Evolutionary conservation across 2,888 invertebrate genomes (phyloP).

Genomic region (Cerastis rubricosa): DNA sequence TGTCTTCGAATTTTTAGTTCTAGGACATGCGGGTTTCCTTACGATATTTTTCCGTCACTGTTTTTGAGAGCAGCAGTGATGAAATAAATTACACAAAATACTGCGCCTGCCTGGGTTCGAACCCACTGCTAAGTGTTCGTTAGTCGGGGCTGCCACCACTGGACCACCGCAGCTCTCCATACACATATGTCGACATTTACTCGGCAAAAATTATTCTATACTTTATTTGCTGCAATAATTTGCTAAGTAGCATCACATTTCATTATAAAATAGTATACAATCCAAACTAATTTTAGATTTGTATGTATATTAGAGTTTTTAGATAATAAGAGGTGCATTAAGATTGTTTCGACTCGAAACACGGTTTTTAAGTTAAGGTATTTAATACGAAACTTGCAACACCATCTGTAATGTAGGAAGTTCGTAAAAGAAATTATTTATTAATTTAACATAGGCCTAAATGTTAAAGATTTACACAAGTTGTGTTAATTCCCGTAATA

Average conservation of each 20-base stretch:
- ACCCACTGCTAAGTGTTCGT: too few relatives aligned
- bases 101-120: too few relatives aligned
- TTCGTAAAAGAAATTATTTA: slow-evolving; percentile 75
- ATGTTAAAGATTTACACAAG: slow-evolving; percentile 80
- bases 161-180: too few relatives aligned
- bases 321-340: slow-evolving; percentile 86
- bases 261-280: slow-evolving; percentile 58
- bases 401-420: slow-evolving; percentile 66
- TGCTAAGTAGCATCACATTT: slow-evolving; percentile 67
- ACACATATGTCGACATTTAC: too few relatives aligned
- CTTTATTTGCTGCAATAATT: slow-evolving; percentile 46
- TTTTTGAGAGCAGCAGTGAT: too few relatives aligned
- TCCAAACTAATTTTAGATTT: slow-evolving; percentile 76
- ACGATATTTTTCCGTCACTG: too few relatives aligned
- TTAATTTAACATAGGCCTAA: slow-evolving; percentile 81
- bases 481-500: slow-evolving; percentile 86
- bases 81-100: too few relatives aligned
- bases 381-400: slow-evolving; percentile 67
- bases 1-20: too few relatives aligned
- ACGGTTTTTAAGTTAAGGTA: slow-evolving; percentile 73
- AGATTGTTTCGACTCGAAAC: slow-evolving; percentile 78
- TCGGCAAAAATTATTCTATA: slow-evolving; percentile 25
- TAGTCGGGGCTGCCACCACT: too few relatives aligned
- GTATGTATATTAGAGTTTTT: slow-evolving; percentile 87
- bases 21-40: too few relatives aligned